Evolutionary conservation across 2,888 invertebrate genomes (phyloP).

Genomic region (Apamea crenata): DNA sequence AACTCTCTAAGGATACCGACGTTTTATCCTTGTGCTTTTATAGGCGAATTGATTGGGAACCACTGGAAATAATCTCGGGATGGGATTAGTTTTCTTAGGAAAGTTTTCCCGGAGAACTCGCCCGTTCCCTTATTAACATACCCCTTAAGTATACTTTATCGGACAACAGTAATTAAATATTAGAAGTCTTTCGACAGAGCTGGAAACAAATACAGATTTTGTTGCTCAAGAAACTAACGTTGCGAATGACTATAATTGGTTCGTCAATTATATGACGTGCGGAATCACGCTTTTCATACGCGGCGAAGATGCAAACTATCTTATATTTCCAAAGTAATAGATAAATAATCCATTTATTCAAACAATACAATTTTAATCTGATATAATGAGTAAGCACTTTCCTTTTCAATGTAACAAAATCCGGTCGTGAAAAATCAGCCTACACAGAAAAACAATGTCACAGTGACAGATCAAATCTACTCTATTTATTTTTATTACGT

Average conservation of each 20-base stretch:
- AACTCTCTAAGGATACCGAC: conserved; percentile 77
- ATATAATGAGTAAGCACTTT: background rate
- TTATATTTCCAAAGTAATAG: background rate
- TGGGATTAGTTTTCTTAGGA: conserved; percentile 84
- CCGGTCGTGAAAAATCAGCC: conserved; percentile 21
- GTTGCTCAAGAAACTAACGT: conserved; percentile 24
- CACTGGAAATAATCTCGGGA: conserved; percentile 83
- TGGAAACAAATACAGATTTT: conserved; percentile 34
- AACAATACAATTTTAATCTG: background rate
- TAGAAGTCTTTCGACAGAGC: conserved; percentile 64
- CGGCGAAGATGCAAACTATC: background rate
- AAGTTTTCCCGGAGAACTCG: conserved; percentile 75
- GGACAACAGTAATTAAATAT: conserved; percentile 78
- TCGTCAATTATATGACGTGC: conserved; percentile 36
- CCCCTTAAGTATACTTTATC: conserved; percentile 76
- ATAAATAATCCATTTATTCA: background rate
- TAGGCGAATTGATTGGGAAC: conserved; percentile 87
- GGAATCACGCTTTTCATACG: background rate
- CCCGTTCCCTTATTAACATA: conserved; percentile 81
- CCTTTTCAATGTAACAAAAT: conserved; percentile 24
- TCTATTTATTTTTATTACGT: conserved; percentile 69
- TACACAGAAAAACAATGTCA: conserved; percentile 56
- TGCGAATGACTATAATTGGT: conserved; percentile 28
- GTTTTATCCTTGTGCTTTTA: conserved; percentile 84
- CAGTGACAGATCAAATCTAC: conserved; percentile 62